Evolutionary conservation across 2,797 vertebrate genomes (phyloP), one percentile per base, ranked within the genome.

Genomic region (Glossophaga mutica): DNA sequence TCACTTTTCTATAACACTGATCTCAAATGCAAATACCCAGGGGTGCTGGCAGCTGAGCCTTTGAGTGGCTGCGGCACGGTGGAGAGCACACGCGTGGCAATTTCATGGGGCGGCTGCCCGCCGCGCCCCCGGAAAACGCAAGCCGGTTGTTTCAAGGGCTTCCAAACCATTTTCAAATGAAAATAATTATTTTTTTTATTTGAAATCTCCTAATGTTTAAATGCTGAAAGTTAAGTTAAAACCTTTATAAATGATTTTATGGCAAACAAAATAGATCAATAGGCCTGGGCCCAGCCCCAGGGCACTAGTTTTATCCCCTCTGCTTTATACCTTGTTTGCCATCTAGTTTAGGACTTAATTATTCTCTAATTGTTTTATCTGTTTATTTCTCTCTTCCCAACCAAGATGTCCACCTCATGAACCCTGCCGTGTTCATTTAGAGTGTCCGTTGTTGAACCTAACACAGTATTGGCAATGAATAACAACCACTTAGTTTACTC

Each of bases 141-240:
- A 34, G 70, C 29, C 68, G 26, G 29, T 46, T 32, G 24, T 73
- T 70, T 5, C 24, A 73, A 52, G 46, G 44, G 3, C 87, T 67
- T 71, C 50, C 48, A 57, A 39, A 59, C 57, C 73, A 48, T 85
- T 78, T 74, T 74, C 55, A 67, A 71, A 12, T 42, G 32, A 71
- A 94, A 82, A 90, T 57, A 57, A 68, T 55, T 2, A 7, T 26
- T 70, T 32, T 76, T 93, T 42, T 32, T 21, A 37, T n/a, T 94
- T 94, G 50, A 92, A 79, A 67, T 76, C 11, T 73, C 78, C 39
- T 76, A 14, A 90, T 70, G 85, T 50, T 93, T 84, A 77, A 73
- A 74, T 96, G 42, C 77, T 83, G 24, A 9, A 9, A 71, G 32
- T 87, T 95, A 67, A 91, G 74, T 83, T 82, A 29, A 96, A 90